Evolutionary conservation across 2,888 invertebrate species (phyloP).

Genomic region (Notodonta ziczac): DNA sequence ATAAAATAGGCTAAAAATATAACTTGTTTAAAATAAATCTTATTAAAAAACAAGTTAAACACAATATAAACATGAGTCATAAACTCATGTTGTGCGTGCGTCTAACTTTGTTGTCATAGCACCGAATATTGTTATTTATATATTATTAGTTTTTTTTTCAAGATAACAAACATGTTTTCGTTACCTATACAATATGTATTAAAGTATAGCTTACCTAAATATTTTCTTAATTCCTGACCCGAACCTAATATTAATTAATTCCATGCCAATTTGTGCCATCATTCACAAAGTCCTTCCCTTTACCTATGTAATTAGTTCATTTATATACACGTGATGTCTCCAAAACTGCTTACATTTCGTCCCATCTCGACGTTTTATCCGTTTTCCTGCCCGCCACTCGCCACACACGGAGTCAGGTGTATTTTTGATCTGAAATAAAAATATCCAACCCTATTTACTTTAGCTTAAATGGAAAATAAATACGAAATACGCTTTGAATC

Average conservation of each 20-base stretch:
- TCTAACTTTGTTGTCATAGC: no score
- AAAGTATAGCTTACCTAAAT: no score
- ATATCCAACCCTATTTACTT: conserved; percentile 42
- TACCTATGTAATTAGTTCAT: conserved; percentile 14
- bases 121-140: no score
- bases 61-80: no score
- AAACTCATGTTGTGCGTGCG: no score
- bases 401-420: conserved; percentile 51
- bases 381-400: conserved; percentile 28
- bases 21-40: no score
- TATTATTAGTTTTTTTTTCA: no score
- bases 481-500: conserved; percentile 22
- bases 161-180: no score
- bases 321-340: conserved; percentile 10
- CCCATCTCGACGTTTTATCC: conserved; percentile 24
- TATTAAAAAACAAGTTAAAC: no score
- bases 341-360: conserved; percentile 11
- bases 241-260: conserved; percentile 1
- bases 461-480: conserved; percentile 43
- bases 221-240: no score
- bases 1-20: no score
- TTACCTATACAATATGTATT: no score
- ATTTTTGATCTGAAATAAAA: conserved; percentile 47
- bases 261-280: background rate
- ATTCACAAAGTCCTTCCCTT: conserved; percentile 4